These are phyloP conservation scores for Bimastos eiseni DNA, from an alignment of 2,888 invertebrate species.

Conservation along the genomic window DNA sequence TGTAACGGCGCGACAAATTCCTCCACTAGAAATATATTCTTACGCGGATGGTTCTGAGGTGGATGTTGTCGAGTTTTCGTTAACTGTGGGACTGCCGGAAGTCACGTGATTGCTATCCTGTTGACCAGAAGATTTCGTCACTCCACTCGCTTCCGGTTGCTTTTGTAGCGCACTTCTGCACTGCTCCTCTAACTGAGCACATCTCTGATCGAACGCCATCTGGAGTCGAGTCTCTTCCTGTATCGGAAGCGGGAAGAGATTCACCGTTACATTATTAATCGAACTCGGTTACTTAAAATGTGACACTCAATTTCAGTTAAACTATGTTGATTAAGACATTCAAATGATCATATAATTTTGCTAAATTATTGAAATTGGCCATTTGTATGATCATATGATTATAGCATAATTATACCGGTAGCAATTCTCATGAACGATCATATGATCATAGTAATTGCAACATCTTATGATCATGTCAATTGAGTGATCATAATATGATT, in stretches of 20 bases:
- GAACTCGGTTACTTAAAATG: no score
- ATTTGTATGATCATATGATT: no score
- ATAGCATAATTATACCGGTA: no score
- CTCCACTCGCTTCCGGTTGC: not conserved
- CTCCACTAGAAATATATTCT: not conserved
- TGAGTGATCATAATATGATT: no score
- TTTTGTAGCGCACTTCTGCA: slow-evolving; percentile 1
- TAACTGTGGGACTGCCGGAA: not conserved
- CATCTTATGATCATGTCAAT: no score
- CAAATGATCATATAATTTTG: no score
- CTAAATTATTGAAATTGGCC: no score
- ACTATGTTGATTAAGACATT: not conserved
- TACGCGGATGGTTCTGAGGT: not conserved
- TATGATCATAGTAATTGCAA: no score
- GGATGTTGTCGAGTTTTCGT: not conserved
- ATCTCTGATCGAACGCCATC: not conserved
- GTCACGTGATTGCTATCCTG: not conserved
- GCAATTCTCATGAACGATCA: no score
- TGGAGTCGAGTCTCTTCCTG: not conserved
- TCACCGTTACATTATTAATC: not conserved
- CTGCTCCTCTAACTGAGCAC: not conserved
- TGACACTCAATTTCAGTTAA: not conserved
- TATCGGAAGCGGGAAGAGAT: not conserved
- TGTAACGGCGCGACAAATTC: no score
- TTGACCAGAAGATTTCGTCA: not conserved